phyloP scores from a whole-genome alignment of 2,888 invertebrate genomes.

The Strigamia maritima region DNA sequence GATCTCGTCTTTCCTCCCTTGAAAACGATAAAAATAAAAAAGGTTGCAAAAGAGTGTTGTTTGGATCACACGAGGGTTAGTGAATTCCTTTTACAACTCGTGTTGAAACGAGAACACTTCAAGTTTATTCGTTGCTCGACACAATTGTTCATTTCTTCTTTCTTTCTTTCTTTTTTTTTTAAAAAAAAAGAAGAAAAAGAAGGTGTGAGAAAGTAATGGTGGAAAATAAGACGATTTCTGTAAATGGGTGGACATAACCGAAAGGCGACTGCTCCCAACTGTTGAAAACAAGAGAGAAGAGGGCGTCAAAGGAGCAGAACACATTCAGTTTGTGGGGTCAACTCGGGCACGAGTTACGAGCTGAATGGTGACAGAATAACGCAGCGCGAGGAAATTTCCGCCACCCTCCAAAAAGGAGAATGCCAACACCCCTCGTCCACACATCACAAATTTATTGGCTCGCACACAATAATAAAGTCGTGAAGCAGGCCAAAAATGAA shows the following conservation, averaged over 20 bases:
- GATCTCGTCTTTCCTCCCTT: neutral
- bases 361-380: constrained; percentile 32
- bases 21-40: constrained; percentile 10
- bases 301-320: constrained; percentile 26
- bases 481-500: constrained; percentile 6
- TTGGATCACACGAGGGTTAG: neutral
- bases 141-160: constrained; percentile 29
- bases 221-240: constrained; percentile 34
- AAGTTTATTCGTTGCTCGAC: constrained; percentile 25
- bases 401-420: constrained; percentile 16
- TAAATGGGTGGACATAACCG: constrained; percentile 32
- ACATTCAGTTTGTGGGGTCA: constrained; percentile 25
- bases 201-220: constrained; percentile 13
- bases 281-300: constrained; percentile 15
- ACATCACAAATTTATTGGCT: constrained; percentile 34
- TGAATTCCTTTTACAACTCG: constrained; percentile 4
- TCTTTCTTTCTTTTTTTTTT: too few species aligned
- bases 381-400: constrained; percentile 7
- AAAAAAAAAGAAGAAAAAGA: neutral
- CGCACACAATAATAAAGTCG: constrained; percentile 34
- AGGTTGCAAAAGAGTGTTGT: neutral
- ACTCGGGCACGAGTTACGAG: constrained; percentile 30
- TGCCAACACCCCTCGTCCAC: constrained; percentile 30
- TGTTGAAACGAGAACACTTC: constrained; percentile 19
- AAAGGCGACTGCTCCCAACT: constrained; percentile 19